phyloP scores from a whole-genome alignment of 2,113 vertebrate genomes.

The Psittacus erithacus region DNA sequence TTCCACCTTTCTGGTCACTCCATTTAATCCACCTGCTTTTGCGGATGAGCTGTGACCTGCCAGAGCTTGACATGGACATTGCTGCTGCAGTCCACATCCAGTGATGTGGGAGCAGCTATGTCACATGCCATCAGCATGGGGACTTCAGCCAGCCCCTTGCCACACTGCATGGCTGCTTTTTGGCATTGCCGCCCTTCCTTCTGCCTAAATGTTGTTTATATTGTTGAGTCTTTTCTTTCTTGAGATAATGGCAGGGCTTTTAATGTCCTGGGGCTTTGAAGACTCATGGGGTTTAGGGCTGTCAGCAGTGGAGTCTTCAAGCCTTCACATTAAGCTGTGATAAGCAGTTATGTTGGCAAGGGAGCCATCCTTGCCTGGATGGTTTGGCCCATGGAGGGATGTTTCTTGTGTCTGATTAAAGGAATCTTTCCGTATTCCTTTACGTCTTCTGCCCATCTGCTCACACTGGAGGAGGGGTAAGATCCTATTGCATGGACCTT shows the following conservation, averaged over 20 bases:
- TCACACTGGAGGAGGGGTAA: neutral
- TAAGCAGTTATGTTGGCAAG: neutral
- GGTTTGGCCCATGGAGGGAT: neutral
- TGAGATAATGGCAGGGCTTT: neutral
- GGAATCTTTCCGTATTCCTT: neutral
- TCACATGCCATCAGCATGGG: accelerated
- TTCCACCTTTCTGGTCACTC: neutral
- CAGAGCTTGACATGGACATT: too few species aligned
- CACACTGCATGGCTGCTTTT: neutral
- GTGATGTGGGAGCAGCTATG: neutral
- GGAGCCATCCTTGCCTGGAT: neutral
- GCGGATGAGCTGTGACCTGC: neutral
- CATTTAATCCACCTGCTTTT: neutral
- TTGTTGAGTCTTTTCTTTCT: neutral
- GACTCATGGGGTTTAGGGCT: neutral
- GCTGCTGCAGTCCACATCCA: neutral
- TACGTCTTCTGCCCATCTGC: neutral
- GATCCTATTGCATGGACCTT: neutral
- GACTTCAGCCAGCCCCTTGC: neutral
- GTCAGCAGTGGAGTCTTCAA: neutral
- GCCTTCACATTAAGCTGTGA: neutral
- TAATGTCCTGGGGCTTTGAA: neutral
- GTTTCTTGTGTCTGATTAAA: neutral
- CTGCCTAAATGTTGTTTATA: neutral
- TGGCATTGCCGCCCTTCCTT: neutral